Evolutionary conservation across 2,113 vertebrate species (phyloP).

Genomic region (Malurus elegans): DNA sequence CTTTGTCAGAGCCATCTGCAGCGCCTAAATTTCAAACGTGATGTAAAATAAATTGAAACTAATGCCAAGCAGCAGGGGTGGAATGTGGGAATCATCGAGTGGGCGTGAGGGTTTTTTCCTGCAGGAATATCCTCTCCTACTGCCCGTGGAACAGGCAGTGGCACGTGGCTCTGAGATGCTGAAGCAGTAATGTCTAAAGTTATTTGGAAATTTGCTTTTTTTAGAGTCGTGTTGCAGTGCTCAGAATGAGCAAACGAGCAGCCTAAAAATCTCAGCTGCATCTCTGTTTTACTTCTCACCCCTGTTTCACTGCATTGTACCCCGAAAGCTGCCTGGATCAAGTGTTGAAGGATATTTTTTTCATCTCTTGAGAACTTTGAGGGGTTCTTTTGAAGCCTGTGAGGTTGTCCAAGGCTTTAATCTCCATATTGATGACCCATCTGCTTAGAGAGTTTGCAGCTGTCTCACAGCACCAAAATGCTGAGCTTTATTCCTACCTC

Average conservation of each 20-base stretch:
- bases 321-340: not conserved
- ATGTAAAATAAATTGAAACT: not conserved
- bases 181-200: not conserved
- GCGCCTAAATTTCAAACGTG: not conserved
- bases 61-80: not conserved
- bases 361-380: not conserved
- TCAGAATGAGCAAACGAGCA: not conserved
- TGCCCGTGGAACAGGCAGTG: not conserved
- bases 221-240: not conserved
- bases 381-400: not conserved
- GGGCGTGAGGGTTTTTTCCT: not conserved
- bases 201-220: not conserved
- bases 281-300: not conserved
- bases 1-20: not conserved
- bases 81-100: not conserved
- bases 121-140: not conserved
- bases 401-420: slow-evolving; percentile 4
- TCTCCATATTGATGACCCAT: slow-evolving; percentile 22
- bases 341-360: not conserved
- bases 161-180: not conserved
- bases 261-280: not conserved
- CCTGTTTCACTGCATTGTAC: not conserved
- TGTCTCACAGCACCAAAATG: not conserved
- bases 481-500: not conserved
- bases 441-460: not conserved